A percentile compares a stretch with the other conserved stretches of the same genome.
phyloP scores from a whole-genome alignment of 2,113 vertebrate genomes.

The Chaetura pelagica region DNA sequence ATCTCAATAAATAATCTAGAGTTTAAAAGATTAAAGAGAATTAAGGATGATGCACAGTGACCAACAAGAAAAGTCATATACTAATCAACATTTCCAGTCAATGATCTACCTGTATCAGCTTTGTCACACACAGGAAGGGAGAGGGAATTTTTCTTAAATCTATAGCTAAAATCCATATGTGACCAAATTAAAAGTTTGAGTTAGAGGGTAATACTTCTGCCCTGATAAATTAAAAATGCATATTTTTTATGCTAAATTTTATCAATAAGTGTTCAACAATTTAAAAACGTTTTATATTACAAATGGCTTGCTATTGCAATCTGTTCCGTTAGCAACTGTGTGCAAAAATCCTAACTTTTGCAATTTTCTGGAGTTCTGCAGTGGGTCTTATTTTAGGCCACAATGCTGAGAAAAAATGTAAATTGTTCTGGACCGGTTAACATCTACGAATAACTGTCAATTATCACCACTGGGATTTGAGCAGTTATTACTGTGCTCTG shows the following conservation, averaged over 20 bases:
- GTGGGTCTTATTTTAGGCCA: background rate
- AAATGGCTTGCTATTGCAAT: background rate
- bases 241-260: background rate
- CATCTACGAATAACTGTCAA: background rate
- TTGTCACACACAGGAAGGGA: background rate
- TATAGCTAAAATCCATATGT: background rate
- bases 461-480: background rate
- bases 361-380: background rate
- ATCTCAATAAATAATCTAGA: background rate
- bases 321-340: background rate
- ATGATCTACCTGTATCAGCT: background rate
- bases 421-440: background rate
- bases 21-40: slow-evolving; percentile 8
- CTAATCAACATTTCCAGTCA: background rate
- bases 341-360: background rate
- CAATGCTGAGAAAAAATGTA: background rate
- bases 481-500: background rate
- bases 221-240: background rate
- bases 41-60: background rate
- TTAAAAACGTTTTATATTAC: background rate
- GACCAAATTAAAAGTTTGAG: background rate
- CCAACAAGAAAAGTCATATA: background rate
- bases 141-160: background rate
- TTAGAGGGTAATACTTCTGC: background rate
- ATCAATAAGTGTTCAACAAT: background rate